These are phyloP conservation scores for Lycaon pictus DNA, from an alignment of 2,113 vertebrate species.

Conservation along the genomic window DNA sequence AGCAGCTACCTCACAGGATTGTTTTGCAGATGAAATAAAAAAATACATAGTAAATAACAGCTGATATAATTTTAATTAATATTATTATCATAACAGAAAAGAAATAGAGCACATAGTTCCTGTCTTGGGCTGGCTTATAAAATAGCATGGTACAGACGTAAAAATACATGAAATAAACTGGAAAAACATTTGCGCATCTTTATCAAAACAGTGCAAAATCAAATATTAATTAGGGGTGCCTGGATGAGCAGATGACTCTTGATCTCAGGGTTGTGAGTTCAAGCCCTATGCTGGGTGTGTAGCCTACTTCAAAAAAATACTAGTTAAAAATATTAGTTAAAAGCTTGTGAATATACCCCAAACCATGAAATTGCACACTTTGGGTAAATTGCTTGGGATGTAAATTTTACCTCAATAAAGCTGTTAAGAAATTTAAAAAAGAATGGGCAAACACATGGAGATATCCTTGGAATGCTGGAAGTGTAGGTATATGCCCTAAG, in stretches of 20 bases:
- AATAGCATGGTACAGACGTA: not conserved
- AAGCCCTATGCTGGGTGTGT: not conserved
- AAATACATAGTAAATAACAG: not conserved
- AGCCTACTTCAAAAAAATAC: not conserved
- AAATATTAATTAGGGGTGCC: not conserved
- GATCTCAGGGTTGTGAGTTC: not conserved
- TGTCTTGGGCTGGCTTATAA: not conserved
- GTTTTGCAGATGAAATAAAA: not conserved
- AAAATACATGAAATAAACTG: not conserved
- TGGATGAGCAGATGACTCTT: not conserved
- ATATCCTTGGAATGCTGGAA: not conserved
- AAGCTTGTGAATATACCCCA: not conserved
- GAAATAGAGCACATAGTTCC: not conserved
- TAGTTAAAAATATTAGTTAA: slow-evolving; percentile 1
- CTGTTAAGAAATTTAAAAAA: slow-evolving; percentile 11
- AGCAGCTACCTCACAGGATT: not conserved
- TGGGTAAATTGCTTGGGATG: not conserved
- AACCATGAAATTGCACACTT: not conserved
- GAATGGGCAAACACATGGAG: not conserved
- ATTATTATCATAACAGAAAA: not conserved
- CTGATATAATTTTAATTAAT: not conserved
- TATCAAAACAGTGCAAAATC: not conserved
- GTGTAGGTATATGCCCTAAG: not conserved
- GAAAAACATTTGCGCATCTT: not conserved
- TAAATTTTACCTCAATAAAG: slow-evolving; percentile 22